Base-by-base conservation (phyloP, 2,797 vertebrate genomes). In the Masticophis lateralis region DNA sequence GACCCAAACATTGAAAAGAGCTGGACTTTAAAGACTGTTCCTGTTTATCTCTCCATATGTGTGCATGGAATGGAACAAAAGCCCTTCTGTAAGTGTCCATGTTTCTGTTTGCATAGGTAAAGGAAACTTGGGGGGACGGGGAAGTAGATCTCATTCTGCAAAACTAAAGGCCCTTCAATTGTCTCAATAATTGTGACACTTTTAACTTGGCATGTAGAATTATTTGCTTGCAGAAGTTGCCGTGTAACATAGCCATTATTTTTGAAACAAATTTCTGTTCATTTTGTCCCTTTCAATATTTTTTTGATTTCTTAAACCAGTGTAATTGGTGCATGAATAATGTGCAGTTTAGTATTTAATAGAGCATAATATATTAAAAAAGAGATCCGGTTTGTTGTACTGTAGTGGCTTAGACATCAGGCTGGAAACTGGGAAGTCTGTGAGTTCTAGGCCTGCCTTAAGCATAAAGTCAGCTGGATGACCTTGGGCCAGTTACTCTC, bases 241-340 rank as follows among this genome's bases (percentile, higher is more conserved):
- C 14, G 13, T 32, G 37, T 79, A 37, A 4, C 56, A 37, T 55
- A 32, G 51, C 51, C 43, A 20, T 61, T 16, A 18, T 47, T 53
- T 2, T 97, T 97, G 97, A 97, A 97, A 98, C 97, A 96, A 96
- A 97, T 96, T 97, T 97, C 97, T 96, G 94, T 96, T 95, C 94
- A 95, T 95, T 96, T 97, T 28, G 92, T 96, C 94, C 95, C 90
- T 94, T 94, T 97, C 88, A 96, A 95, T 96, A 92, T 94, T 94
- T 95, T 95, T 60, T 22, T 74, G 16, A 56, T 90, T 88, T 96
- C 92, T 96, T 74, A 79, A 93, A 93, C 79, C 95, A 90, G 20
- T 90, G 95, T 89, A 90, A 94, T 93, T 92, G 87, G 95, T 60
- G 55, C 2, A 88, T 22, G 88, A 89, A 32, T 92, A 87, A 83